Conservation (phyloP, 2,888 invertebrate genomes). For the Spialia ferax region DNA sequence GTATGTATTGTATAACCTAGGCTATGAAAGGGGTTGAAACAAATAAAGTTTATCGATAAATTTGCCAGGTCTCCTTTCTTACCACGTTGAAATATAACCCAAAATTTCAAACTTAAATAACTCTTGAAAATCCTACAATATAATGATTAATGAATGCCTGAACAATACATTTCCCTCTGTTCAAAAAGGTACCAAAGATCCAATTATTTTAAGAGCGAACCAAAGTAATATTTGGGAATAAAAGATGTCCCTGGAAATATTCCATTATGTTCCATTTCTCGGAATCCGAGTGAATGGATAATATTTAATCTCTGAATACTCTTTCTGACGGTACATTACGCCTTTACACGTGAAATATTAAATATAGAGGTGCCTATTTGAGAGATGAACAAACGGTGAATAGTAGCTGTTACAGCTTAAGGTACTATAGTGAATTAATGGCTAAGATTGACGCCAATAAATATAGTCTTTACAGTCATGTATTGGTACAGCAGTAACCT, state of each 20-base stretch:
- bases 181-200: slow-evolving; percentile 10
- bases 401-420: background rate
- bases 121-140: background rate
- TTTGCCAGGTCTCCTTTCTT: too few relatives aligned
- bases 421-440: background rate
- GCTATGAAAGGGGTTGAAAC: too few relatives aligned
- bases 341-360: background rate
- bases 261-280: slow-evolving; percentile 28
- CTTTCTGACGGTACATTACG: slow-evolving; percentile 14
- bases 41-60: too few relatives aligned
- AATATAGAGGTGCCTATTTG: too few relatives aligned
- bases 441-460: background rate
- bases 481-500: too few relatives aligned
- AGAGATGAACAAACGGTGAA: background rate
- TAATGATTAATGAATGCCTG: background rate
- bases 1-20: too few relatives aligned
- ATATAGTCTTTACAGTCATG: too few relatives aligned
- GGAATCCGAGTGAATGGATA: background rate
- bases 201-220: slow-evolving; percentile 33
- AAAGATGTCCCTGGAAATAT: slow-evolving; percentile 25
- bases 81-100: background rate
- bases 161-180: background rate
- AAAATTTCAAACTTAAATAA: background rate
- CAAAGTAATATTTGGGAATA: slow-evolving; percentile 22
- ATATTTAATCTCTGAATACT: slow-evolving; percentile 4